phyloP scores from a whole-genome alignment of 2,888 invertebrate species.

The Tortricodes alternella region DNA sequence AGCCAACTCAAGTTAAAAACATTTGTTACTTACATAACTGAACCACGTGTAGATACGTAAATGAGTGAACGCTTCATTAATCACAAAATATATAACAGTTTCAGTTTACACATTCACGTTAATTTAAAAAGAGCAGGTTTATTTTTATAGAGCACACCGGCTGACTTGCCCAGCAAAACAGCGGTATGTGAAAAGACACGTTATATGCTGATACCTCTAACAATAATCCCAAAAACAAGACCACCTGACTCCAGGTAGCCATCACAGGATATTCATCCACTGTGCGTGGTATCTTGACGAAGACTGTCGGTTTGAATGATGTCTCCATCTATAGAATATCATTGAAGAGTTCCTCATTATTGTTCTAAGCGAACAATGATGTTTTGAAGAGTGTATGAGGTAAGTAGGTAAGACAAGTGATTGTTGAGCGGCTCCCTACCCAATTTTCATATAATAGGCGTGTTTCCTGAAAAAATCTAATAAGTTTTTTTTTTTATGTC shows the following conservation, averaged over 20 bases:
- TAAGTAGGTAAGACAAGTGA: too few relatives aligned
- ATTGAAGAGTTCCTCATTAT: too few relatives aligned
- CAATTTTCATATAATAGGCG: too few relatives aligned
- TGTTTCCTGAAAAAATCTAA: too few relatives aligned
- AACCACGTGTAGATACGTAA: too few relatives aligned
- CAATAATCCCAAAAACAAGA: not conserved
- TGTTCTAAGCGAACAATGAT: slow-evolving; percentile 12
- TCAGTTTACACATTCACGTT: not conserved
- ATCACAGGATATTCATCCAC: not conserved
- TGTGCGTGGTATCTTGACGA: not conserved
- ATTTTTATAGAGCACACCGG: not conserved
- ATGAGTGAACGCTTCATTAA: too few relatives aligned
- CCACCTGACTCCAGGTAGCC: not conserved
- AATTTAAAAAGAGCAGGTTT: not conserved
- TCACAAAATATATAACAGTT: not conserved
- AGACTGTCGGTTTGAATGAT: too few relatives aligned
- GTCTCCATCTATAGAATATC: not conserved
- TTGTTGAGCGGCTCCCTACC: too few relatives aligned
- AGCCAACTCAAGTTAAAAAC: too few relatives aligned
- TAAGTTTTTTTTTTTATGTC: too few relatives aligned
- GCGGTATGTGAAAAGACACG: not conserved
- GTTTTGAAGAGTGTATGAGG: slow-evolving; percentile 1
- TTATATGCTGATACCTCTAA: not conserved
- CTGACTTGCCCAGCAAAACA: not conserved
- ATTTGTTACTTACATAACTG: too few relatives aligned